A percentile compares a stretch with the other conserved stretches of the same genome.
phyloP scores from a whole-genome alignment of 2,797 vertebrate genomes.

The Sorex maritimensis region DNA sequence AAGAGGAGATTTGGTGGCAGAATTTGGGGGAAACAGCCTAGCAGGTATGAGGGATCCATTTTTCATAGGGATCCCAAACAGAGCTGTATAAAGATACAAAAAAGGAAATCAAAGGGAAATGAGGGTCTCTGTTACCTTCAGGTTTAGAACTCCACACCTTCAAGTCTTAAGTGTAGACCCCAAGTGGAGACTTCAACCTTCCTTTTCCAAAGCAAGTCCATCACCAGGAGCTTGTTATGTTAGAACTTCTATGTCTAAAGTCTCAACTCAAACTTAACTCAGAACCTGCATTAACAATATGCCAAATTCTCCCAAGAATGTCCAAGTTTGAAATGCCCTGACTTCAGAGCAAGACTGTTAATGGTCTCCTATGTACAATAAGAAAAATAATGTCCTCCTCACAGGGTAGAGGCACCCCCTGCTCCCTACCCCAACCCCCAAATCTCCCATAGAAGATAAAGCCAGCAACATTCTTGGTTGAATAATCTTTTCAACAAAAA shows the following conservation, averaged over 20 bases:
- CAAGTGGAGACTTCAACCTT: not conserved
- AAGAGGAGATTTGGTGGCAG: not conserved
- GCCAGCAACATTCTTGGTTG: not conserved
- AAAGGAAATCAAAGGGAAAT: not conserved
- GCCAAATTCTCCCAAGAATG: too few relatives aligned
- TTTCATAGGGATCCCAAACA: not conserved
- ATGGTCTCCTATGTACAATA: not conserved
- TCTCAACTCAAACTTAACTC: not conserved
- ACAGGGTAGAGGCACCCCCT: not conserved
- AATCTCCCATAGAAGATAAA: not conserved
- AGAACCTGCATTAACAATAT: not conserved
- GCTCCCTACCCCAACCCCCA: not conserved
- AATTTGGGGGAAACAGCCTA: not conserved
- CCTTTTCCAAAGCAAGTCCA: not conserved
- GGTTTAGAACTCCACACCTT: not conserved
- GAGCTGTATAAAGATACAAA: not conserved
- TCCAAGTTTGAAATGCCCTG: too few relatives aligned
- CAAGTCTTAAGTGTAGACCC: not conserved
- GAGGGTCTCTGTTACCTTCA: not conserved
- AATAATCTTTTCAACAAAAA: slow-evolving; percentile 4
- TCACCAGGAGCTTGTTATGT: too few relatives aligned
- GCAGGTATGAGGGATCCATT: fast-evolving
- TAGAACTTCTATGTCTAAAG: not conserved
- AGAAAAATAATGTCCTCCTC: not conserved
- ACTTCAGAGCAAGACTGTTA: not conserved